Conservation (phyloP, 2,113 vertebrate genomes). For the Rhea pennata region DNA sequence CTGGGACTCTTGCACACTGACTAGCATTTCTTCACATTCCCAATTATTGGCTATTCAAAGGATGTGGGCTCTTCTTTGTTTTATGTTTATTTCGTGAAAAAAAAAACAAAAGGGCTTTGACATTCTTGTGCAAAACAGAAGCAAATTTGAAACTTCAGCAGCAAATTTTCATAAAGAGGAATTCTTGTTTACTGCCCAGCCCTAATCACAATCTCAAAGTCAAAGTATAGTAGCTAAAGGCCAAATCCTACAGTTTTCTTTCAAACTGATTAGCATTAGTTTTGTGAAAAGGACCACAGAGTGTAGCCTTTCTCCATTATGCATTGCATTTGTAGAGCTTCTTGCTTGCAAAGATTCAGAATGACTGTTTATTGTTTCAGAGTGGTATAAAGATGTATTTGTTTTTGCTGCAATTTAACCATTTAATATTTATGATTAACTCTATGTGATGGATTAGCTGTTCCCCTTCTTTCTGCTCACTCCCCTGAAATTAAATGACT, state of each 20-base stretch:
- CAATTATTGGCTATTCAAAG: background rate
- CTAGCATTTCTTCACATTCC: background rate
- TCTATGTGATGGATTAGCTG: background rate
- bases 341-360: background rate
- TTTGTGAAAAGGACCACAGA: background rate
- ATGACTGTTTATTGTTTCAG: background rate
- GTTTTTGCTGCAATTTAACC: conserved; percentile 14
- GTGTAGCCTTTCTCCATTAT: background rate
- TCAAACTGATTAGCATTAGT: background rate
- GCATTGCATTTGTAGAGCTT: background rate
- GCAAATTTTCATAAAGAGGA: background rate
- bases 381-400: background rate
- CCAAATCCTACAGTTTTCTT: conserved; percentile 3
- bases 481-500: background rate
- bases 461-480: background rate
- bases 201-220: background rate
- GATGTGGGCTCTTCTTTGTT: background rate
- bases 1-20: background rate
- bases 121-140: background rate
- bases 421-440: background rate
- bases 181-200: background rate
- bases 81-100: background rate
- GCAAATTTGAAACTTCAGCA: background rate
- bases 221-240: background rate
- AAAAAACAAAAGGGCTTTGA: background rate